These are phyloP conservation scores for Platanista minor DNA, from an alignment of 2,113 vertebrate species.

Conservation along the genomic window DNA sequence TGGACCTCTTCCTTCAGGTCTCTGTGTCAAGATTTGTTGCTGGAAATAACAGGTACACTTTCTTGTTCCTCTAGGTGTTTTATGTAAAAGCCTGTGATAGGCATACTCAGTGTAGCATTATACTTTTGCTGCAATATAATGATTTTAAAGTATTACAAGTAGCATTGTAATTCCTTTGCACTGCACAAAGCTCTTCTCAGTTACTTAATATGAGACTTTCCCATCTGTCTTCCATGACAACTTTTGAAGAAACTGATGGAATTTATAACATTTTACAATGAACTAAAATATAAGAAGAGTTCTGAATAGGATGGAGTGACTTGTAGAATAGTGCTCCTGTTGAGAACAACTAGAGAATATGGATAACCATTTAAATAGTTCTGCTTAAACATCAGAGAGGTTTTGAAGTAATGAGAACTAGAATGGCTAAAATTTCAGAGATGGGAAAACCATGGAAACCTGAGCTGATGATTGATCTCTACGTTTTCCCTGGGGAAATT, in stretches of 20 bases:
- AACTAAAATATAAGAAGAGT: not conserved
- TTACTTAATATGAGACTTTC: not conserved
- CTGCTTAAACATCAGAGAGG: not conserved
- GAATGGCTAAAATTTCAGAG: not conserved
- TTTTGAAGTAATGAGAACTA: not conserved
- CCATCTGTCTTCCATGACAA: not conserved
- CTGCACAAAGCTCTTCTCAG: not conserved
- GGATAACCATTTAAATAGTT: not conserved
- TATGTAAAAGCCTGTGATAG: not conserved
- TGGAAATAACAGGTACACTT: not conserved
- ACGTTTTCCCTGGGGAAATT: not conserved
- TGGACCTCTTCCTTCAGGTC: not conserved
- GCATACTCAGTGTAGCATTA: not conserved
- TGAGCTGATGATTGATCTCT: not conserved
- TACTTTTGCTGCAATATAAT: not conserved
- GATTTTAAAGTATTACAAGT: not conserved
- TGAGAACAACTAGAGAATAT: not conserved
- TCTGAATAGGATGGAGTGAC: not conserved
- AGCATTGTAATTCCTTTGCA: constrained; percentile 10
- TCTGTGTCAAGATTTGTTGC: not conserved
- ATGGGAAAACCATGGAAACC: not conserved
- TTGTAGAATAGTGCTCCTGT: not conserved
- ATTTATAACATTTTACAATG: not conserved
- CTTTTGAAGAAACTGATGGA: not conserved
- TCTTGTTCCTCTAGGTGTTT: not conserved